Conservation (phyloP, 1,140 invertebrate genomes). For the Zeugodacus cucurbitae region DNA sequence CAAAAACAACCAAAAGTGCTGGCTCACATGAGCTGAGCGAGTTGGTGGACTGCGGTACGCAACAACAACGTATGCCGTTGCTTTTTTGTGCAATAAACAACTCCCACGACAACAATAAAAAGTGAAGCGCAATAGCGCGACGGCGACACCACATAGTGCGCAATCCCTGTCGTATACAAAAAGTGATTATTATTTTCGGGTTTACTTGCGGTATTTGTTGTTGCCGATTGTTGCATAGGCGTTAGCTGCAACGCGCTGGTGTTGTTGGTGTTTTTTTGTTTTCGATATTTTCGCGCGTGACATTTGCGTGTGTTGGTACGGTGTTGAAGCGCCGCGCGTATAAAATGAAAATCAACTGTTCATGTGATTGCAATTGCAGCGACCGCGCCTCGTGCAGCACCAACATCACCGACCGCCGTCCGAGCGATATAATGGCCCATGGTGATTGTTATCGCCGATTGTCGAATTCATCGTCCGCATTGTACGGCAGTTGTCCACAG, state of each 20-base stretch:
- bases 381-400: slow-evolving; percentile 53
- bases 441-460: slow-evolving; percentile 57
- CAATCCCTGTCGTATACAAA: neutral
- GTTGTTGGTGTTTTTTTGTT: neutral
- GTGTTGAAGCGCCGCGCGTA: neutral
- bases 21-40: neutral
- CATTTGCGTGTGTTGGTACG: neutral
- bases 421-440: slow-evolving; percentile 60
- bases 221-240: no score
- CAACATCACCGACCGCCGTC: slow-evolving; percentile 46
- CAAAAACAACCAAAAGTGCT: neutral
- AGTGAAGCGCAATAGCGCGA: neutral
- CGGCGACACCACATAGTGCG: neutral
- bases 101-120: slow-evolving; percentile 29
- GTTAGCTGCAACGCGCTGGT: neutral
- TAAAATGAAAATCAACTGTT: slow-evolving; percentile 62
- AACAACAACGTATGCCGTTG: no score
- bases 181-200: neutral
- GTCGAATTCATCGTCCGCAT: slow-evolving; percentile 61
- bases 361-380: slow-evolving; percentile 64
- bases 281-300: neutral
- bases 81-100: slow-evolving; percentile 3
- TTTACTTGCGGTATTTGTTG: neutral
- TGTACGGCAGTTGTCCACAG: slow-evolving; percentile 63
- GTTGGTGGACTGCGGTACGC: neutral